These are phyloP conservation scores for Euclidia mi DNA, from an alignment of 2,888 invertebrate species.

Conservation along the genomic window DNA sequence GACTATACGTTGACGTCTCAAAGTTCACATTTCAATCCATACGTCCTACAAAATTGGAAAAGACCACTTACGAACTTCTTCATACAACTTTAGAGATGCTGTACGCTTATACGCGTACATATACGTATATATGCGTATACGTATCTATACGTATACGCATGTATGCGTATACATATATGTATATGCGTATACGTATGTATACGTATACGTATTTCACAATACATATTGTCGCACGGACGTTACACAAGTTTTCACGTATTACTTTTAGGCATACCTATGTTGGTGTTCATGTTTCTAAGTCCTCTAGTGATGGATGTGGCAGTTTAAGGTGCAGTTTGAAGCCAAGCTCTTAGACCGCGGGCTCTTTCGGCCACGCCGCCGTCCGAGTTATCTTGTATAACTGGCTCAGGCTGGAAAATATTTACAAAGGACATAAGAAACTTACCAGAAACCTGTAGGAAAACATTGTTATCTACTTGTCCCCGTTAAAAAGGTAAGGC, in stretches of 20 bases:
- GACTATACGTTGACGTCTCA: neutral
- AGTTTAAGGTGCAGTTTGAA: constrained; percentile 79
- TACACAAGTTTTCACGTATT: too few relatives aligned
- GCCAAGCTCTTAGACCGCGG: constrained; percentile 82
- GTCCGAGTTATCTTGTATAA: constrained; percentile 76
- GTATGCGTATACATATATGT: neutral
- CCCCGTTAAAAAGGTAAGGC: too few relatives aligned
- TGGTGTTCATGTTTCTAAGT: too few relatives aligned
- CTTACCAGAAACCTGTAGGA: too few relatives aligned
- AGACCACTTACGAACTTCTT: too few relatives aligned
- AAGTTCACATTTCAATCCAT: neutral
- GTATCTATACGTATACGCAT: neutral
- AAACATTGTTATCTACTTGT: too few relatives aligned
- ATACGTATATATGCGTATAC: too few relatives aligned
- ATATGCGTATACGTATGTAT: neutral
- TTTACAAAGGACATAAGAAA: neutral
- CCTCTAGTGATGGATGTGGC: neutral
- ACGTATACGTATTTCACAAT: neutral
- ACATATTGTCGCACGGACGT: too few relatives aligned
- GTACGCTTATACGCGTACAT: neutral
- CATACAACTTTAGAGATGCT: too few relatives aligned
- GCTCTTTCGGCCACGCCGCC: constrained; percentile 79
- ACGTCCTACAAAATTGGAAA: neutral
- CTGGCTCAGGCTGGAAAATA: constrained; percentile 74
- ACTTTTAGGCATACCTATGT: too few relatives aligned